phyloP scores from a whole-genome alignment of 2,888 invertebrate species.

The Flexamia atlantica region DNA sequence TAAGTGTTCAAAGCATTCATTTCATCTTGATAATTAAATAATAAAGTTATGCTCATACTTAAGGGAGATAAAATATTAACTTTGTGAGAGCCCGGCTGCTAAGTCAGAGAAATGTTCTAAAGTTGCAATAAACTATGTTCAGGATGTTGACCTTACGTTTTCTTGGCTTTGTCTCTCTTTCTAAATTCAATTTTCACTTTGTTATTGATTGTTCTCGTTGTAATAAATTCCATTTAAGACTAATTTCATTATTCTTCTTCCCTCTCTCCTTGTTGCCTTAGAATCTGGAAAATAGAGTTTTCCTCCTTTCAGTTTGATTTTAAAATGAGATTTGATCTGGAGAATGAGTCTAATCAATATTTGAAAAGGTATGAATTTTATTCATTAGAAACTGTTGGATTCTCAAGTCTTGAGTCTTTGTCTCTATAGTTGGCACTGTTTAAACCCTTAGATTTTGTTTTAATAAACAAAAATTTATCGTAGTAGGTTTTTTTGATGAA shows the following conservation, averaged over 20 bases:
- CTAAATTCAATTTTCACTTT: conserved; percentile 55
- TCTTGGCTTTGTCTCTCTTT: conserved; percentile 54
- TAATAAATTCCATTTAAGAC: conserved; percentile 31
- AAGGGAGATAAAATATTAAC: conserved; percentile 50
- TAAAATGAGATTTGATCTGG: too few species aligned
- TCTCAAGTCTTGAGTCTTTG: too few species aligned
- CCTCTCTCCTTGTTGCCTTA: background rate
- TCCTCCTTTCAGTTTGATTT: too few species aligned
- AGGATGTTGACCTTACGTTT: conserved; percentile 56
- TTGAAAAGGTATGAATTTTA: too few species aligned
- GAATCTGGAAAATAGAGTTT: background rate
- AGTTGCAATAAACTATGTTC: conserved; percentile 57
- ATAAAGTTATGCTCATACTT: conserved; percentile 48
- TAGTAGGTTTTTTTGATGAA: too few species aligned
- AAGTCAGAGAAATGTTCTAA: conserved; percentile 58
- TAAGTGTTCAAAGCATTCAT: conserved; percentile 34
- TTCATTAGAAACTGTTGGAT: too few species aligned
- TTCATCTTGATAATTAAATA: conserved; percentile 47
- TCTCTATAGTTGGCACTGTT: too few species aligned
- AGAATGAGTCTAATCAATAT: too few species aligned
- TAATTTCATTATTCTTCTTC: conserved; percentile 20
- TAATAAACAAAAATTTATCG: too few species aligned
- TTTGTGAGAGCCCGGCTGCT: conserved; percentile 43
- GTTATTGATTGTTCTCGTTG: conserved; percentile 37
- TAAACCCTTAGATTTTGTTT: too few species aligned